Conservation (phyloP, 2,888 invertebrate species). For the Dioctria linearis region DNA sequence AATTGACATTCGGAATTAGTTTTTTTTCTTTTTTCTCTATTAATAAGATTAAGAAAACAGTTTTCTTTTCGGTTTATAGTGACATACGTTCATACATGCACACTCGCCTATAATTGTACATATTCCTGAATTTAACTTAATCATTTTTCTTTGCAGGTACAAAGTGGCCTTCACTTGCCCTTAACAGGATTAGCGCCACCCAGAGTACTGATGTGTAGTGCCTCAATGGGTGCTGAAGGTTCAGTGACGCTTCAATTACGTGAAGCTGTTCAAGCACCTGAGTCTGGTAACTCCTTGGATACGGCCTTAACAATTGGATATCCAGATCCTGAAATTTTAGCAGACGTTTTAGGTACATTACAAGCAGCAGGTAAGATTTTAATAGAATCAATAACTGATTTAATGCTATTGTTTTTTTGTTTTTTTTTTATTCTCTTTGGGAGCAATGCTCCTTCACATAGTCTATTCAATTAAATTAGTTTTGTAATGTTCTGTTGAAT, state of each 20-base stretch:
- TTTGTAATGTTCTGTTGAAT: too few relatives aligned
- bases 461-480: too few relatives aligned
- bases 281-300: slow-evolving; percentile 70
- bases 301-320: slow-evolving; percentile 79
- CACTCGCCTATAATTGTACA: neutral
- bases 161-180: slow-evolving; percentile 70
- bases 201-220: slow-evolving; percentile 68
- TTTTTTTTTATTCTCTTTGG: too few relatives aligned
- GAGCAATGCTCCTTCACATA: too few relatives aligned
- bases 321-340: slow-evolving; percentile 82
- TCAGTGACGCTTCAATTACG: slow-evolving; percentile 70
- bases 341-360: slow-evolving; percentile 80
- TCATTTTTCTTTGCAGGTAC: slow-evolving; percentile 64
- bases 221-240: slow-evolving; percentile 71
- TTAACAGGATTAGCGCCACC: slow-evolving; percentile 68
- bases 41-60: neutral
- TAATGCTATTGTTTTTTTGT: too few relatives aligned
- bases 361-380: slow-evolving; percentile 72
- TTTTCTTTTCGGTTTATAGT: neutral
- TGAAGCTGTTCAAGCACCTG: slow-evolving; percentile 67
- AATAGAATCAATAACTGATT: too few relatives aligned
- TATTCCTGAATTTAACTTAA: slow-evolving; percentile 6
- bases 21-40: slow-evolving; percentile 9
- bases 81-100: too few relatives aligned
- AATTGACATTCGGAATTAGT: slow-evolving; percentile 17